These are phyloP conservation scores for Fundulus diaphanus DNA, from an alignment of 2,797 vertebrate genomes.

Conservation along the genomic window DNA sequence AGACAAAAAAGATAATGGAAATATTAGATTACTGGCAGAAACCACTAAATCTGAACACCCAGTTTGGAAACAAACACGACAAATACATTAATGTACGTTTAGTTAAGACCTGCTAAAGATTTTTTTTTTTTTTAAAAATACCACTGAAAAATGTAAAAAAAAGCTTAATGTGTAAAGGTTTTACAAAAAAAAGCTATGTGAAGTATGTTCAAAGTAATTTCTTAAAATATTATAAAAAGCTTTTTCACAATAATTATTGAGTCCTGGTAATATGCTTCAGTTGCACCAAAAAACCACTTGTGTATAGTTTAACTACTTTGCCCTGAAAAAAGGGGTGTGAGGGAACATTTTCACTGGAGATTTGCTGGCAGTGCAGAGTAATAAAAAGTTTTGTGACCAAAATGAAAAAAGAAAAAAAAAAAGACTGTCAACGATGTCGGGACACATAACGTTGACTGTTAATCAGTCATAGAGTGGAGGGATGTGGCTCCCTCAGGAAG, in stretches of 20 bases:
- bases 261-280: slow-evolving; percentile 49
- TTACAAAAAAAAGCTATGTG: background rate
- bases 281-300: slow-evolving; percentile 30
- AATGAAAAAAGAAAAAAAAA: slow-evolving; percentile 51
- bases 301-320: slow-evolving; percentile 43
- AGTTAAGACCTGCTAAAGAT: background rate
- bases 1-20: slow-evolving; percentile 28
- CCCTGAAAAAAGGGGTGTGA: slow-evolving; percentile 41
- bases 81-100: background rate
- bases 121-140: background rate
- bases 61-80: background rate
- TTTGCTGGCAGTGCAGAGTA: slow-evolving; percentile 66
- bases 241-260: slow-evolving; percentile 37
- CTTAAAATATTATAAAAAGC: background rate
- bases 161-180: background rate
- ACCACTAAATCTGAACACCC: slow-evolving; percentile 35
- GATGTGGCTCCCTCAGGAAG: slow-evolving; percentile 82
- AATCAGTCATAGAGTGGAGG: slow-evolving; percentile 73
- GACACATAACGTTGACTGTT: slow-evolving; percentile 75
- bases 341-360: slow-evolving; percentile 63
- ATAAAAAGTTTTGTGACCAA: slow-evolving; percentile 73
- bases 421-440: slow-evolving; percentile 73
- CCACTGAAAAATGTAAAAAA: background rate
- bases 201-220: background rate
- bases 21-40: slow-evolving; percentile 46